phyloP scores from a whole-genome alignment of 1,140 invertebrate genomes.

The Drosophila miranda region DNA sequence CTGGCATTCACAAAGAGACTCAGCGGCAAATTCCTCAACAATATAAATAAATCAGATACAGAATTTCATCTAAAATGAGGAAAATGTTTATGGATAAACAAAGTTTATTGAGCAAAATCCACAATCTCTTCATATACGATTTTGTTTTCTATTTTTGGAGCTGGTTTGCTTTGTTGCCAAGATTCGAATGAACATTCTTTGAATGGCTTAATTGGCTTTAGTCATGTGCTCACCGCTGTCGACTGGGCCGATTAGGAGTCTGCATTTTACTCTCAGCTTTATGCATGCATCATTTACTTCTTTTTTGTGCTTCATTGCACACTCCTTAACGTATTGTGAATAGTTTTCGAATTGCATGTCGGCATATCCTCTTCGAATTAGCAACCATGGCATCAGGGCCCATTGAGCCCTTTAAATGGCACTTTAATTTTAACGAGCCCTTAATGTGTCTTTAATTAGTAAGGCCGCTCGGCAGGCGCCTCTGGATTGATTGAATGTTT shows the following conservation, averaged over 20 bases:
- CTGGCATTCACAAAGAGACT: constrained; percentile 10
- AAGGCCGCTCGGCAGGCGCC: constrained; percentile 28
- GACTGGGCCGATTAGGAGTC: too few relatives aligned
- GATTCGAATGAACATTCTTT: too few relatives aligned
- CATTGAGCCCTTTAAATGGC: constrained; percentile 36
- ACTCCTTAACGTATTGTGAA: constrained; percentile 6
- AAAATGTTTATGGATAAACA: constrained; percentile 15
- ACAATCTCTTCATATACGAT: not conserved
- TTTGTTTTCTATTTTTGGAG: not conserved
- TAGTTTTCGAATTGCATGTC: constrained; percentile 43
- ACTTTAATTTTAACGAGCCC: constrained; percentile 75
- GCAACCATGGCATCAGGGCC: constrained; percentile 14
- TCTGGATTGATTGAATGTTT: constrained; percentile 71
- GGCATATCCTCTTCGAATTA: constrained; percentile 4
- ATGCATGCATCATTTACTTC: constrained; percentile 17
- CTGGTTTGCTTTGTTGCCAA: not conserved
- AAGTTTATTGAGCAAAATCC: constrained; percentile 6
- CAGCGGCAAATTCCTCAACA: constrained; percentile 12
- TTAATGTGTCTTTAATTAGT: constrained; percentile 75
- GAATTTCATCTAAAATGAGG: constrained; percentile 12
- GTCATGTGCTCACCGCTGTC: too few relatives aligned
- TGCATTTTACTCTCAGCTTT: not conserved
- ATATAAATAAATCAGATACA: constrained; percentile 18
- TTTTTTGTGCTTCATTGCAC: constrained; percentile 11
- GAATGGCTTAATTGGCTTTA: too few relatives aligned